Percentiles rank a stretch among this genome's conserved stretches.
Evolutionary conservation across 1,140 invertebrate genomes (phyloP).

Genomic region (Rhynchophorus ferrugineus): DNA sequence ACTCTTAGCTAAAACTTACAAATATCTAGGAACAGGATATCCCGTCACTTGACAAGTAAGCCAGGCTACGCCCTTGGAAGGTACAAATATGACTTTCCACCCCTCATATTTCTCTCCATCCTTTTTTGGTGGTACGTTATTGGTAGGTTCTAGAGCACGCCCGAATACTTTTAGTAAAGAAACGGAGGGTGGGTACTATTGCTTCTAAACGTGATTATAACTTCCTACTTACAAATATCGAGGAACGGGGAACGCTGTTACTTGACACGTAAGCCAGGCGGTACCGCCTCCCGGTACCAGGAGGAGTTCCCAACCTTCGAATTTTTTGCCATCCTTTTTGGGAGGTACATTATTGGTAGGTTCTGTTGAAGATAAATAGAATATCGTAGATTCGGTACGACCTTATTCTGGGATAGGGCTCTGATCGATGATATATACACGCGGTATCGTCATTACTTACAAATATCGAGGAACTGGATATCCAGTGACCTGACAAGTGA

Average conservation of each 20-base stretch:
- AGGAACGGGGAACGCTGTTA: conserved; percentile 59
- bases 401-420: too few relatives aligned
- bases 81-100: conserved; percentile 58
- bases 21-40: conserved; percentile 59
- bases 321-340: conserved; percentile 56
- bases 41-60: conserved; percentile 60
- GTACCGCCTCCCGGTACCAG: conserved; percentile 48
- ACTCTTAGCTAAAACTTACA: too few relatives aligned
- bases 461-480: conserved; percentile 61
- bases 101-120: conserved; percentile 58
- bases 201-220: background rate
- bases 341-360: conserved; percentile 44
- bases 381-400: background rate
- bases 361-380: conserved; percentile 36
- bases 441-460: too few relatives aligned
- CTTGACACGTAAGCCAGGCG: conserved; percentile 58
- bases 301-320: conserved; percentile 60
- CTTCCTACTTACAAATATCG: conserved; percentile 51
- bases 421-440: too few relatives aligned
- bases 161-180: background rate
- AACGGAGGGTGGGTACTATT: conserved; percentile 11
- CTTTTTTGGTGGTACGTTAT: conserved; percentile 48
- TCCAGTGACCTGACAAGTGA: conserved; percentile 59
- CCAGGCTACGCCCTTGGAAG: conserved; percentile 48
- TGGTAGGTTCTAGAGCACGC: conserved; percentile 44